These are phyloP conservation scores for Notarius lentiginosus DNA, from an alignment of 2,113 vertebrate species.

Conservation along the genomic window DNA sequence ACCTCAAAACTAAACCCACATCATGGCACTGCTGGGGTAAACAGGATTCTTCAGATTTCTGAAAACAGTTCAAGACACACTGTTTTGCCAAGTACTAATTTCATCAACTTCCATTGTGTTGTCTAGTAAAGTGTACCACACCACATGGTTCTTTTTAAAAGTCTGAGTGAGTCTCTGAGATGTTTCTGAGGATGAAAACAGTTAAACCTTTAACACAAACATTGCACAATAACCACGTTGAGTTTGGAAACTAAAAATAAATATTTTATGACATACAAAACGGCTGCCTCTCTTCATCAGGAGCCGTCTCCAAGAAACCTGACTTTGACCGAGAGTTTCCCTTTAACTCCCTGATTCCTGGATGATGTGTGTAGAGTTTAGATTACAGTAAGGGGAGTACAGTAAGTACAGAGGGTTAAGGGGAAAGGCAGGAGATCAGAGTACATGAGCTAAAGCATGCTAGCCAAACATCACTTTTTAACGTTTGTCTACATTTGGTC, in stretches of 20 bases:
- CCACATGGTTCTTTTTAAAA: conserved; percentile 39
- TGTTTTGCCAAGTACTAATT: conserved; percentile 6
- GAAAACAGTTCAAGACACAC: background rate
- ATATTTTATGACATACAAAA: background rate
- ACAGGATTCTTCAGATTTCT: conserved; percentile 20
- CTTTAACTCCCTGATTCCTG: conserved; percentile 45
- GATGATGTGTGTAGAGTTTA: conserved; percentile 47
- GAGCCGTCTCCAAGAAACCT: conserved; percentile 16
- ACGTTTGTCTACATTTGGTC: conserved; percentile 59
- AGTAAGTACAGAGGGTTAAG: conserved; percentile 26
- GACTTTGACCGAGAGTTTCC: conserved; percentile 46
- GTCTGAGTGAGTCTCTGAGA: conserved; percentile 2
- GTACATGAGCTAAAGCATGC: conserved; percentile 55
- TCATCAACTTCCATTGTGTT: conserved; percentile 34
- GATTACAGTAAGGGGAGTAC: conserved; percentile 40
- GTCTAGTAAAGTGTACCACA: conserved; percentile 27
- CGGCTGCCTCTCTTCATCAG: background rate
- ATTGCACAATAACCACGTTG: conserved; percentile 15
- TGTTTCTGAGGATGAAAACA: conserved; percentile 9
- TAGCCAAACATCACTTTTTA: conserved; percentile 23
- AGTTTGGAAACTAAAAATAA: background rate
- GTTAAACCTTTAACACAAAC: background rate
- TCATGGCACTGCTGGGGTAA: background rate
- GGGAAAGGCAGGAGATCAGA: background rate
- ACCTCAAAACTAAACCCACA: background rate